These are phyloP conservation scores for Macropus fuliginosus DNA, from an alignment of 2,797 vertebrate genomes.

Conservation along the genomic window DNA sequence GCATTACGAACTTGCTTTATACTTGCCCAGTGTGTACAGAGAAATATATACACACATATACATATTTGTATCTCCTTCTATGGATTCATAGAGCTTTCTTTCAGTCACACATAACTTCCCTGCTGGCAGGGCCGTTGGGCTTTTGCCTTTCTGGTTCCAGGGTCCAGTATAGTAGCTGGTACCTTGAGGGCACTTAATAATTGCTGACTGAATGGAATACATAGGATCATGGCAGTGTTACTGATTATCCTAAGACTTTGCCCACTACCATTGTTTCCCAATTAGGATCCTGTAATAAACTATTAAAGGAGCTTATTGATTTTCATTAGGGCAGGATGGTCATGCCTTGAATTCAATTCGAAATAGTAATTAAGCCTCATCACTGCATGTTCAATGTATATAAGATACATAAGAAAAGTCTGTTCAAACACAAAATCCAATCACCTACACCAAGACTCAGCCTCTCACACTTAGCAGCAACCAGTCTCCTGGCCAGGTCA, in stretches of 20 bases:
- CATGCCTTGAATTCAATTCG: neutral
- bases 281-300: slow-evolving; percentile 1
- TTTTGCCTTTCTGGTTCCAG: neutral
- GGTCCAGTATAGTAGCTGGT: neutral
- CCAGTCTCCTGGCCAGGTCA: slow-evolving; percentile 19
- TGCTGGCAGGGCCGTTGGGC: neutral
- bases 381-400: slow-evolving; percentile 12
- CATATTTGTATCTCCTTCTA: neutral
- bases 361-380: slow-evolving; percentile 31
- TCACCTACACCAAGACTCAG: neutral
- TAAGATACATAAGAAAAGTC: neutral
- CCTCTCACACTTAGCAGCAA: slow-evolving; percentile 25
- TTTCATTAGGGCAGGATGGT: neutral
- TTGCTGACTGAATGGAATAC: neutral
- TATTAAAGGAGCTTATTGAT: slow-evolving; percentile 15
- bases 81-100: neutral
- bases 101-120: neutral
- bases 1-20: neutral
- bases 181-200: neutral
- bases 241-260: neutral
- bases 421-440: slow-evolving; percentile 24
- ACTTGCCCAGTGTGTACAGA: neutral
- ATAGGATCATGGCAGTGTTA: neutral
- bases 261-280: neutral
- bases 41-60: neutral